phyloP scores from a whole-genome alignment of 2,797 vertebrate genomes.

The Sebastes minor region DNA sequence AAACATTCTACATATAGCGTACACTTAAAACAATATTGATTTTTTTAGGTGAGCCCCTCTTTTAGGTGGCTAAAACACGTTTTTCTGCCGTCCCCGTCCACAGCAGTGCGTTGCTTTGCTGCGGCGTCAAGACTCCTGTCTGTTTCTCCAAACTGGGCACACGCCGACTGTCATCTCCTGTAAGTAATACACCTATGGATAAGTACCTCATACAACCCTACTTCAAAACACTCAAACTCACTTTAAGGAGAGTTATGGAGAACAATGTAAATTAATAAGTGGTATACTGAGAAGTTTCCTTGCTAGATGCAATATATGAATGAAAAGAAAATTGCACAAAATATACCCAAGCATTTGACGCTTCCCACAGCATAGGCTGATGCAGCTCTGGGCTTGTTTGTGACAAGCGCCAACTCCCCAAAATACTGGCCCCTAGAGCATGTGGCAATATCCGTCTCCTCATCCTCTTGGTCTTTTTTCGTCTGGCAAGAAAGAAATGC shows the following conservation, averaged over 20 bases:
- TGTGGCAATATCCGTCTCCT: slow-evolving; percentile 92
- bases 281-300: background rate
- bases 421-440: slow-evolving; percentile 98
- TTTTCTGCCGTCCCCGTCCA: too few species aligned
- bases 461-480: slow-evolving; percentile 85
- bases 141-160: too few species aligned
- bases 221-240: too few species aligned
- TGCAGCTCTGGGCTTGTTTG: slow-evolving; percentile 97
- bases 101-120: too few species aligned
- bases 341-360: slow-evolving; percentile 97
- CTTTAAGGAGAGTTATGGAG: background rate
- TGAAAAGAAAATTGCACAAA: slow-evolving; percentile 16
- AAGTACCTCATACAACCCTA: too few species aligned
- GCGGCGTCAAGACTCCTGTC: too few species aligned
- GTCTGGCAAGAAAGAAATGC: slow-evolving; percentile 66
- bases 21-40: too few species aligned
- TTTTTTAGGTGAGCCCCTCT: too few species aligned
- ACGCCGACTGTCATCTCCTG: too few species aligned
- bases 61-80: too few species aligned
- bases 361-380: slow-evolving; percentile 95
- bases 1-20: too few species aligned
- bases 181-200: too few species aligned
- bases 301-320: background rate
- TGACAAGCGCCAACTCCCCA: slow-evolving; percentile 96
- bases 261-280: background rate